Conservation (phyloP, 2,797 vertebrate genomes). For the Champsocephalus esox region DNA sequence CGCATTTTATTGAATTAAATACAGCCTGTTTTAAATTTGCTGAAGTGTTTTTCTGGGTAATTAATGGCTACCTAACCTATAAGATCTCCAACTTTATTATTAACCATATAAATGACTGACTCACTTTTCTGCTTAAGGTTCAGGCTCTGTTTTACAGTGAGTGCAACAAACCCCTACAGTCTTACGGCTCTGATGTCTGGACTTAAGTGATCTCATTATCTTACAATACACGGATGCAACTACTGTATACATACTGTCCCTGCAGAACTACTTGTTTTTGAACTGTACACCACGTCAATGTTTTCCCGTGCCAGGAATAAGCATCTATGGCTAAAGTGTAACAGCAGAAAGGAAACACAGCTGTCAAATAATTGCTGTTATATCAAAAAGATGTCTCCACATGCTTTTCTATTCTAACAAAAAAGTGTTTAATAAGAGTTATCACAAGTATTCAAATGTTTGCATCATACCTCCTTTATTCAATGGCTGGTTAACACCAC, state of each 20-base stretch:
- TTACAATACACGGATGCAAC: conserved; percentile 24
- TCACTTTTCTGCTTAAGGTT: conserved; percentile 62
- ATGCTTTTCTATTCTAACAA: background rate
- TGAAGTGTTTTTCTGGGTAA: conserved; percentile 65
- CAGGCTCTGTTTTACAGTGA: conserved; percentile 29
- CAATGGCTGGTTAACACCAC: too few relatives aligned
- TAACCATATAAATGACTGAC: conserved; percentile 72
- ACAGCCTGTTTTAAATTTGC: conserved; percentile 75
- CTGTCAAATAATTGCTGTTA: conserved; percentile 26
- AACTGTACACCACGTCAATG: conserved; percentile 9
- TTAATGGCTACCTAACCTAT: conserved; percentile 68
- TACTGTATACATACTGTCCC: conserved; percentile 17
- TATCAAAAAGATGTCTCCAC: background rate
- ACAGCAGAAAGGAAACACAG: conserved; percentile 18
- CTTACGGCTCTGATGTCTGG: conserved; percentile 20
- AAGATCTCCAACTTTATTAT: conserved; percentile 58
- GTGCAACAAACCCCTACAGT: conserved; percentile 40
- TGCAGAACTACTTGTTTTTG: conserved; percentile 41
- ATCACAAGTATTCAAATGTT: background rate
- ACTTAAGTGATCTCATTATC: conserved; percentile 32
- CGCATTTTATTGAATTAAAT: conserved; percentile 73
- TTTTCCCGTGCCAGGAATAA: conserved; percentile 23
- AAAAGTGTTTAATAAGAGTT: background rate
- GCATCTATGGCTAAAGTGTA: conserved; percentile 42
- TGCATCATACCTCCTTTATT: background rate